Evolutionary conservation across 1,140 invertebrate genomes (phyloP).

Genomic region (Drosophila tsacasi): DNA sequence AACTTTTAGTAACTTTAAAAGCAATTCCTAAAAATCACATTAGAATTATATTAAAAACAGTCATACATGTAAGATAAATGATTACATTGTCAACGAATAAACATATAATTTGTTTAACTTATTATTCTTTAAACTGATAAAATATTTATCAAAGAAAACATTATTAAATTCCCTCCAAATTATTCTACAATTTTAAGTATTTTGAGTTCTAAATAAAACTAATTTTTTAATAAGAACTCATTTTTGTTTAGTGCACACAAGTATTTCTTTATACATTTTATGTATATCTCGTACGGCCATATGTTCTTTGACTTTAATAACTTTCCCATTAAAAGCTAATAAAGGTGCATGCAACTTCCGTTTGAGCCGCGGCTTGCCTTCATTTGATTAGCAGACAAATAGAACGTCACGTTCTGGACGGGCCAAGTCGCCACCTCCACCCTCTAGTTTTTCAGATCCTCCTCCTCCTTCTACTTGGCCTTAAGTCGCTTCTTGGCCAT

Average conservation of each 20-base stretch:
- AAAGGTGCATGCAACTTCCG: conserved; percentile 75
- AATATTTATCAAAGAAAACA: too few species aligned
- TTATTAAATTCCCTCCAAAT: too few species aligned
- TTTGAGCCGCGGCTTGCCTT: conserved; percentile 48
- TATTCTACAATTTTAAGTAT: too few species aligned
- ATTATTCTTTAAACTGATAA: neutral
- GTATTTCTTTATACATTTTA: neutral
- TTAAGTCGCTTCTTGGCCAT: conserved; percentile 9
- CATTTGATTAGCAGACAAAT: conserved; percentile 74
- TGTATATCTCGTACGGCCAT: conserved; percentile 11
- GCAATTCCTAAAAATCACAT: neutral
- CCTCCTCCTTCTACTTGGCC: neutral
- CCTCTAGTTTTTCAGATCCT: neutral
- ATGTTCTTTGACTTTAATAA: conserved; percentile 67
- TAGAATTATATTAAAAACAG: neutral
- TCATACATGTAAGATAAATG: neutral
- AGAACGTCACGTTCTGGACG: conserved; percentile 75
- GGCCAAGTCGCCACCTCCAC: conserved; percentile 47
- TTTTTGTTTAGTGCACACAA: neutral
- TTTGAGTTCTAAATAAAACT: neutral
- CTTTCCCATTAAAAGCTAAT: conserved; percentile 82
- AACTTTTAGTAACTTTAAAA: neutral
- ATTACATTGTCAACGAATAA: neutral
- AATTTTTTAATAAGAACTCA: conserved; percentile 4
- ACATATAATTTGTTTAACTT: neutral